Percentiles rank a stretch among this genome's conserved stretches.
These are phyloP conservation scores for Poecilia velifera DNA, from an alignment of 2,797 vertebrate genomes.

Conservation along the genomic window DNA sequence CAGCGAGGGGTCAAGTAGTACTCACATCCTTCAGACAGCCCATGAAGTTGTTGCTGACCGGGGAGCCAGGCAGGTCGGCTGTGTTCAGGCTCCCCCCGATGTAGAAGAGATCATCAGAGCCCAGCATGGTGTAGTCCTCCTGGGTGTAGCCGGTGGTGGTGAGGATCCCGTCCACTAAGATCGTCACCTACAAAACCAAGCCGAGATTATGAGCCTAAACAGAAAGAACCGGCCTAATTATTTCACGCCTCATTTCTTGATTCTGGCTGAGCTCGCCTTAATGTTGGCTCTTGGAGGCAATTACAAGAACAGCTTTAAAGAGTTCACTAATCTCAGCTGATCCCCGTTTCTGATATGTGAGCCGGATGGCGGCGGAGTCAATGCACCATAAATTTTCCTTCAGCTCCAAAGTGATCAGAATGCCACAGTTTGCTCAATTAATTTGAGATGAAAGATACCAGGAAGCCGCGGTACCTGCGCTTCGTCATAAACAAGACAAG, in stretches of 20 bases:
- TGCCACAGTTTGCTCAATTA: slow-evolving; percentile 42
- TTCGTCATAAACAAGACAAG: slow-evolving; percentile 45
- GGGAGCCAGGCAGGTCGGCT: slow-evolving; percentile 92
- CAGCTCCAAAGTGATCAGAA: slow-evolving; percentile 33
- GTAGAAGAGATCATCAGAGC: slow-evolving; percentile 96
- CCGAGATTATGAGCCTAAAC: slow-evolving; percentile 41
- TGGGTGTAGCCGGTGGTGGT: slow-evolving; percentile 96
- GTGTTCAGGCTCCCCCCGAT: slow-evolving; percentile 95
- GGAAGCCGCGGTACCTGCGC: slow-evolving; percentile 34
- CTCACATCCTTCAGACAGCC: slow-evolving; percentile 98
- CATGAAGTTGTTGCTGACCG: slow-evolving; percentile 98
- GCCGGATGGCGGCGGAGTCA: slow-evolving; percentile 44
- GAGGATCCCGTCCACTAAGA: slow-evolving; percentile 93
- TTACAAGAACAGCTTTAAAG: slow-evolving; percentile 64
- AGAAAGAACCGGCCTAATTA: slow-evolving; percentile 62
- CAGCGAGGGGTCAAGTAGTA: slow-evolving; percentile 59
- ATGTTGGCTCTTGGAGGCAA: slow-evolving; percentile 63
- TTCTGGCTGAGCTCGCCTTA: slow-evolving; percentile 55
- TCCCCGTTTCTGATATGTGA: slow-evolving; percentile 63
- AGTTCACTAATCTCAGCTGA: slow-evolving; percentile 63
- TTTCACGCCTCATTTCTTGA: slow-evolving; percentile 64
- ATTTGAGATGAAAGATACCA: slow-evolving; percentile 57
- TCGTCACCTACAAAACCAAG: slow-evolving; percentile 85
- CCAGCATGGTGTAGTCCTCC: slow-evolving; percentile 97
- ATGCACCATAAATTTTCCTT: slow-evolving; percentile 51